phyloP scores from a whole-genome alignment of 2,797 vertebrate species.

The Periophthalmus magnuspinnatus region DNA sequence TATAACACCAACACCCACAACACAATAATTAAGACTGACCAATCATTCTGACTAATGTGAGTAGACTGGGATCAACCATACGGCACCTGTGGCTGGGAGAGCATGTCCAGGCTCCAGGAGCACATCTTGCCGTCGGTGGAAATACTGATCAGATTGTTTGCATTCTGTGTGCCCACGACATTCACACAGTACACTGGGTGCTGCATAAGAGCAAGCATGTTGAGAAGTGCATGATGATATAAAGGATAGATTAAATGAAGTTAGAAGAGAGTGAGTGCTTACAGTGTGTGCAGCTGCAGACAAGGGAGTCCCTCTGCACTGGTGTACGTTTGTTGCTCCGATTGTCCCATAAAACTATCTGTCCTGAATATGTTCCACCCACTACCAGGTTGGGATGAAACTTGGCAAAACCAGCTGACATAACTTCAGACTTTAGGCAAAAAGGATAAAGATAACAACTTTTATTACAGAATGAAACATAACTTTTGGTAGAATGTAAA shows the following conservation, averaged over 20 bases:
- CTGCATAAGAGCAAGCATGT: slow-evolving; percentile 63
- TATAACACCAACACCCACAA: slow-evolving; percentile 4
- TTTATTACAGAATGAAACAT: not conserved
- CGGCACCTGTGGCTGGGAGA: slow-evolving; percentile 94
- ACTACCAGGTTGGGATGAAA: slow-evolving; percentile 98
- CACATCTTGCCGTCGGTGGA: slow-evolving; percentile 99
- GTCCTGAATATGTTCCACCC: slow-evolving; percentile 96
- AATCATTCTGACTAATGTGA: not conserved
- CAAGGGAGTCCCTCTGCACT: slow-evolving; percentile 95
- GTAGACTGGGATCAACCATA: too few species aligned
- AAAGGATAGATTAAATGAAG: not conserved
- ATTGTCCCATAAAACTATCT: slow-evolving; percentile 99
- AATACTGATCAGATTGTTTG: slow-evolving; percentile 98
- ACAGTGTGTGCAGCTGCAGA: slow-evolving; percentile 84
- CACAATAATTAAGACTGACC: slow-evolving; percentile 14
- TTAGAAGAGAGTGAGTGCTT: slow-evolving; percentile 17
- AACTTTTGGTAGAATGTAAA: not conserved
- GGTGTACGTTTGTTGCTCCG: slow-evolving; percentile 99
- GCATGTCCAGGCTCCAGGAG: slow-evolving; percentile 99
- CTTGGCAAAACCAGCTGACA: slow-evolving; percentile 96
- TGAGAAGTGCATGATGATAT: not conserved
- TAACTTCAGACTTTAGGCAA: slow-evolving; percentile 90
- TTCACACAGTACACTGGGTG: slow-evolving; percentile 98
- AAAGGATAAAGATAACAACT: not conserved
- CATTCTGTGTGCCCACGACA: slow-evolving; percentile 95